Evolutionary conservation across 2,113 vertebrate species (phyloP).

Genomic region (Lota lota): DNA sequence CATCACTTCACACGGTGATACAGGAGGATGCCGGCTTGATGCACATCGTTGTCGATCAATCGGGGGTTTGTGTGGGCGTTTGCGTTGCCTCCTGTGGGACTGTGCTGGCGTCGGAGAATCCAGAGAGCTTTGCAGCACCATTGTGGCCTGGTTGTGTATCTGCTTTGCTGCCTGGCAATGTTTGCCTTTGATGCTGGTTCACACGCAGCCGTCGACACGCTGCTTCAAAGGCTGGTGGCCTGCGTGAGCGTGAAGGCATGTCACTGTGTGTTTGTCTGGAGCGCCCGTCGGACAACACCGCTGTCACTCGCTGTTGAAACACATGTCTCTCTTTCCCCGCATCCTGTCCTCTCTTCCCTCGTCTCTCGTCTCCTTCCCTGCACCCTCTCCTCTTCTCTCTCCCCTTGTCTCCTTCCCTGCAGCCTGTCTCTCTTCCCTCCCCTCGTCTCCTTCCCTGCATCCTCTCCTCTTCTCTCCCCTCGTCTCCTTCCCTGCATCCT

Average conservation of each 20-base stretch:
- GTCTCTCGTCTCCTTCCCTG: slow-evolving; percentile 5
- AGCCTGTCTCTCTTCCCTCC: no score
- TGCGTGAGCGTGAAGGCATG: slow-evolving; percentile 67
- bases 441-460: no score
- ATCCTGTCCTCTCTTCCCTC: slow-evolving; percentile 10
- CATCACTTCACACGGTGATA: no score
- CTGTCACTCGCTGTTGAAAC: slow-evolving; percentile 68
- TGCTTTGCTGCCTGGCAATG: slow-evolving; percentile 66
- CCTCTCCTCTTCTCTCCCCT: no score
- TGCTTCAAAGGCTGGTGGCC: slow-evolving; percentile 67
- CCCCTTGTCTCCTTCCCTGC: neutral
- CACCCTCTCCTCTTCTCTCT: neutral
- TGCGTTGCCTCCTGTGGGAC: slow-evolving; percentile 36
- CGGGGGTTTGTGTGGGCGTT: slow-evolving; percentile 7
- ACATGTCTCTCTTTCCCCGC: slow-evolving; percentile 51
- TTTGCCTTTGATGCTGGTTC: slow-evolving; percentile 74
- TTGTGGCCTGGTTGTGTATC: slow-evolving; percentile 68
- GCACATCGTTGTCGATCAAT: slow-evolving; percentile 14
- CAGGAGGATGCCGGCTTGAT: no score
- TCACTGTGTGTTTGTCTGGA: slow-evolving; percentile 62
- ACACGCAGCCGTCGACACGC: slow-evolving; percentile 64
- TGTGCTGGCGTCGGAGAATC: slow-evolving; percentile 45
- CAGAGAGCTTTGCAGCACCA: slow-evolving; percentile 53
- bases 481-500: no score
- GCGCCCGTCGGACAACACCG: slow-evolving; percentile 64